Evolutionary conservation across 2,797 vertebrate species (phyloP), one percentile per base, ranked within the genome.

Genomic region (Champsocephalus gunnari): DNA sequence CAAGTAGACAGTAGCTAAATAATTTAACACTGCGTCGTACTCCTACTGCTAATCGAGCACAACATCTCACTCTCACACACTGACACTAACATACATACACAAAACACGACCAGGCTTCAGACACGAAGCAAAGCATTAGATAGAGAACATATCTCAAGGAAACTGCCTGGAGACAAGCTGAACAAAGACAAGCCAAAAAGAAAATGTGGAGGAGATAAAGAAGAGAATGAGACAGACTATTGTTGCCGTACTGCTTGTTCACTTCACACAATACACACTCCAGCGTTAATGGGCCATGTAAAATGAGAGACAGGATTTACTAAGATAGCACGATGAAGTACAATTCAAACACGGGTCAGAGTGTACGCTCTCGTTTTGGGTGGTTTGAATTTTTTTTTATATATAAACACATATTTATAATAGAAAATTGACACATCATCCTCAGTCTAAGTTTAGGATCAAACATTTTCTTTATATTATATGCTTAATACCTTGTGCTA

Each of bases 1-100:
- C 55, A 83, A 75, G 59, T 12, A 84, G 79, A 86, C 58, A 80
- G 70, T 65, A 74, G 73, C 50, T 88, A 81, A 87, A 88, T 90
- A 64, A 88, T 87, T 88, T 82, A 88, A 73, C 58, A 84, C 28
- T 66, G 71, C 17, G 2, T 48, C 68, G 74, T 51, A 71, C 48
- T 81, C 60, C 57, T 63, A 64, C 73, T 81, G 56, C 70, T 85
- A 85, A 89, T 80, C 56, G 14, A 60, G 50, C 58, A 69, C 50
- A 73, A 48, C 69, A 58, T 66, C 67, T 61, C 28, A 19, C 38
- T 54, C 16, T 50, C 63, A 12, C 12, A 2, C 47, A 32, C 41
- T 5, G 50, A 44, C 21, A 12, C 16, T 47, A 0, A 56, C 17
- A 48, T 19, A 16, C 41, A 38, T 44, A 61, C 44, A 38, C 50